phyloP scores from a whole-genome alignment of 2,113 vertebrate species.

The Nothocercus nigrocapillus region DNA sequence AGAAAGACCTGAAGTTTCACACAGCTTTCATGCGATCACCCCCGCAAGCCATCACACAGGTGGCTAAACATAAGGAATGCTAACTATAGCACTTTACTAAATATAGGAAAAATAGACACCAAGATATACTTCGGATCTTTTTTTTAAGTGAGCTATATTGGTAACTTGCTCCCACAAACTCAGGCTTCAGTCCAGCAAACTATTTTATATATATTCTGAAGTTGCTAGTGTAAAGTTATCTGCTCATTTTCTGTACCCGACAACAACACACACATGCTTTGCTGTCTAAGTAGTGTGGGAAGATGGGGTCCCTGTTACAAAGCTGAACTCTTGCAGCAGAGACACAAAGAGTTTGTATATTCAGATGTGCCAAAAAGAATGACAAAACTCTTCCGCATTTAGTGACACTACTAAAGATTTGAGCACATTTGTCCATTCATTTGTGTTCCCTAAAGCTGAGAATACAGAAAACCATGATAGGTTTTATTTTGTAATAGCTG shows the following conservation, averaged over 20 bases:
- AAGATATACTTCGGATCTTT: neutral
- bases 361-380: neutral
- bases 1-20: neutral
- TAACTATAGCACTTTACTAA: neutral
- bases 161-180: neutral
- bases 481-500: neutral
- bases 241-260: neutral
- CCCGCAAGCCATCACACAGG: neutral
- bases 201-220: neutral
- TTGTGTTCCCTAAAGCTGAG: neutral
- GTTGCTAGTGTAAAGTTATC: neutral
- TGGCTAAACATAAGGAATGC: constrained; percentile 25
- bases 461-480: neutral
- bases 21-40: neutral
- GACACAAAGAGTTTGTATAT: neutral
- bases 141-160: neutral
- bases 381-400: neutral
- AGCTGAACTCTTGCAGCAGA: neutral
- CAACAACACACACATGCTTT: fast-evolving
- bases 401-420: neutral
- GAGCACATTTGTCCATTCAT: neutral
- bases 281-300: neutral
- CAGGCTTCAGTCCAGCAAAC: neutral
- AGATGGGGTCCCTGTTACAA: neutral
- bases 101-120: neutral